Evolutionary conservation across 1,140 invertebrate genomes (phyloP).

Genomic region (Platyscapa corneri): DNA sequence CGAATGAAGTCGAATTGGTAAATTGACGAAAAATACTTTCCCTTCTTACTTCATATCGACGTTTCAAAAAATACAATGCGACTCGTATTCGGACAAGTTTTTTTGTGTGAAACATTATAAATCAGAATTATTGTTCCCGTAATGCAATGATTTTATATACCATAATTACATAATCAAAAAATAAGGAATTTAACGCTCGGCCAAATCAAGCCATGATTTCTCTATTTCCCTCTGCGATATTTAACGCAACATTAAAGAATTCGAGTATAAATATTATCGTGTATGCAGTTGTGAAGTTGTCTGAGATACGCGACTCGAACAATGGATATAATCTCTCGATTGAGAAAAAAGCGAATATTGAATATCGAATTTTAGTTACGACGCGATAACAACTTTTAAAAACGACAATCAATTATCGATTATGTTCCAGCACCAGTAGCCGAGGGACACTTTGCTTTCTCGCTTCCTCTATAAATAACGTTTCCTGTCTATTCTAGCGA

Average conservation of each 20-base stretch:
- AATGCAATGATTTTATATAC: too few relatives aligned
- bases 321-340: not conserved
- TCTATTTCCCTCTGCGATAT: too few relatives aligned
- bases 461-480: not conserved
- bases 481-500: not conserved
- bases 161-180: too few relatives aligned
- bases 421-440: not conserved
- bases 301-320: not conserved
- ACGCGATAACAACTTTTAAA: not conserved
- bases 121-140: too few relatives aligned
- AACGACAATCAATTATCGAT: constrained; percentile 10
- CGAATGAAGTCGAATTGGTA: not conserved
- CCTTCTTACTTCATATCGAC: not conserved
- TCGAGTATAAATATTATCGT: not conserved
- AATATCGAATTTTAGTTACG: not conserved
- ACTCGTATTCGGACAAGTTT: too few relatives aligned
- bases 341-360: not conserved
- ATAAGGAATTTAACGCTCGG: too few relatives aligned
- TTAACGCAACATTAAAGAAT: not conserved
- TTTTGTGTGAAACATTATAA: too few relatives aligned
- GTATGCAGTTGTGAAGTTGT: not conserved
- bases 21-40: not conserved
- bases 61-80: too few relatives aligned
- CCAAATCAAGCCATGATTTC: too few relatives aligned
- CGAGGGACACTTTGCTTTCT: not conserved